phyloP scores from a whole-genome alignment of 1,140 invertebrate genomes.

The Centruroides vittatus region DNA sequence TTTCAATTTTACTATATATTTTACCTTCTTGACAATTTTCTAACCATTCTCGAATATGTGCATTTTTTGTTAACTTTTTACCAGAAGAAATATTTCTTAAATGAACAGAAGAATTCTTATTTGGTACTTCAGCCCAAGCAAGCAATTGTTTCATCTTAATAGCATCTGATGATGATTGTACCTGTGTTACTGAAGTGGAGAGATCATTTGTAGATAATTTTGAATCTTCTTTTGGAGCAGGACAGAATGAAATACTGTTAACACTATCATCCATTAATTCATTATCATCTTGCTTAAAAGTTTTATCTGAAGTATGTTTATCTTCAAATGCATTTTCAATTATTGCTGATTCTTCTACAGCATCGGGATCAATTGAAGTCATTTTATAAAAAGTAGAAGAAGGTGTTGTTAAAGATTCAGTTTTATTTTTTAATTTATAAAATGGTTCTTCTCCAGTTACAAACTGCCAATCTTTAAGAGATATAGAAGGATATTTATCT shows the following conservation, averaged over 20 bases:
- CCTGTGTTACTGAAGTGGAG: too few species aligned
- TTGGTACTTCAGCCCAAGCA: too few species aligned
- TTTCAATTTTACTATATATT: slow-evolving; percentile 1
- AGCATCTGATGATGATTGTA: too few species aligned
- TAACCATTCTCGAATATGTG: slow-evolving; percentile 7
- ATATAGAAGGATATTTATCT: slow-evolving; percentile 10
- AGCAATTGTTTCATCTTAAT: too few species aligned
- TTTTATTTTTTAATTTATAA: neutral
- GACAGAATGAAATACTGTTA: too few species aligned
- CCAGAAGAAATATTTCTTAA: neutral
- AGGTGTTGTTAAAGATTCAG: neutral
- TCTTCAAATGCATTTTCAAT: too few species aligned
- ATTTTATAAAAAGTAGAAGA: slow-evolving; percentile 10
- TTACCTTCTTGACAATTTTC: slow-evolving; percentile 2
- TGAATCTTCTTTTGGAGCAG: too few species aligned
- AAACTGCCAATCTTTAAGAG: slow-evolving; percentile 2
- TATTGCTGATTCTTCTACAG: neutral
- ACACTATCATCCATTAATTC: too few species aligned
- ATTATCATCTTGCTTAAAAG: too few species aligned
- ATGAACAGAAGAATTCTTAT: too few species aligned
- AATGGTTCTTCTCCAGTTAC: slow-evolving; percentile 4
- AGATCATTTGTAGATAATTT: too few species aligned
- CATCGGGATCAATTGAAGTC: slow-evolving; percentile 7
- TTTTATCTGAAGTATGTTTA: too few species aligned
- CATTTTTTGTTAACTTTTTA: slow-evolving; percentile 1